These are phyloP conservation scores for Litoditis marina DNA, from an alignment of 2,888 invertebrate genomes.

Conservation along the genomic window DNA sequence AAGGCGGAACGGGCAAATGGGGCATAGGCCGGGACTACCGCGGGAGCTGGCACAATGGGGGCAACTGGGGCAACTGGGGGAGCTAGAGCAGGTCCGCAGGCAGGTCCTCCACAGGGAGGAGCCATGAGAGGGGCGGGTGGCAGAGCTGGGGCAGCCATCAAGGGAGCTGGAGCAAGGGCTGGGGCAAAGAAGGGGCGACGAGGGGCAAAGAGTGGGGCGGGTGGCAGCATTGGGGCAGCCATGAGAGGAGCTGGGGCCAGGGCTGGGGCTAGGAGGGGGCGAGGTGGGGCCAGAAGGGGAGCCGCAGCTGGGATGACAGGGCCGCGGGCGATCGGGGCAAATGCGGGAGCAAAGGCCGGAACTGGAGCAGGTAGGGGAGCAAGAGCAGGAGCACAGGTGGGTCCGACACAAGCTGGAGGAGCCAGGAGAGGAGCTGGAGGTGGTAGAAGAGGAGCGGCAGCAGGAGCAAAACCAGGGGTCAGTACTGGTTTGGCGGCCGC, in stretches of 20 bases:
- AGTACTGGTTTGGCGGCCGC: neutral
- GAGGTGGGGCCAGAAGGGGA: no score
- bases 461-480: neutral
- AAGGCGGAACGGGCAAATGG: slow-evolving; percentile 20
- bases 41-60: no score
- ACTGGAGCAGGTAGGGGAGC: neutral
- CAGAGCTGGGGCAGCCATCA: no score
- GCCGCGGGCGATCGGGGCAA: slow-evolving; percentile 4
- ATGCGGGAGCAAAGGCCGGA: slow-evolving; percentile 2
- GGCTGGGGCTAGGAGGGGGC: no score
- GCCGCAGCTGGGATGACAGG: slow-evolving; percentile 20
- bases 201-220: no score
- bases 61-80: slow-evolving; percentile 3
- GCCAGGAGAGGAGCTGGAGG: slow-evolving; percentile 24
- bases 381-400: neutral
- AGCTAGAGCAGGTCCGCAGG: slow-evolving; percentile 5
- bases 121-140: no score
- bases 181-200: slow-evolving; percentile 17
- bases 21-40: slow-evolving; percentile 25
- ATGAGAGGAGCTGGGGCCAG: no score
- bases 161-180: slow-evolving; percentile 19
- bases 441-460: slow-evolving; percentile 3
- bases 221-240: no score
- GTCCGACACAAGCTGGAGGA: slow-evolving; percentile 17
- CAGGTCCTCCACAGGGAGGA: slow-evolving; percentile 19